Percentiles rank a stretch among this genome's conserved stretches.
These are phyloP conservation scores for Nibea albiflora DNA, from an alignment of 2,113 vertebrate genomes.

Conservation along the genomic window DNA sequence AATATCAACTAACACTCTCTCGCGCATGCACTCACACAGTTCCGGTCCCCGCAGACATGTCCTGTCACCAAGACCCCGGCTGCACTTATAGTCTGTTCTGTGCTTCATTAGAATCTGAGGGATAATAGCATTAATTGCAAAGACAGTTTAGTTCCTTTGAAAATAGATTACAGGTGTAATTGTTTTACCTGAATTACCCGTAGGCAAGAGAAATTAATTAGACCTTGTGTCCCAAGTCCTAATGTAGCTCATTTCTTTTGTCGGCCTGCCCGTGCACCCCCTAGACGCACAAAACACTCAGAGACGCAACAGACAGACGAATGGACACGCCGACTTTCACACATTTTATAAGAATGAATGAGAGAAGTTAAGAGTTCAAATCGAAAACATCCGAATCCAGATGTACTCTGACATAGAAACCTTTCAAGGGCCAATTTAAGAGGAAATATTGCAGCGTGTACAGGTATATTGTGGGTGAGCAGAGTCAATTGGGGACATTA, in stretches of 20 bases:
- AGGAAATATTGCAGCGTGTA: conserved; percentile 8
- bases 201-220: conserved; percentile 81
- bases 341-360: neutral
- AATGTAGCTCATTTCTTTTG: conserved; percentile 68
- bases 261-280: conserved; percentile 14
- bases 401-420: neutral
- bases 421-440: conserved; percentile 36
- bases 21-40: conserved; percentile 2
- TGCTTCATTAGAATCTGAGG: conserved; percentile 73
- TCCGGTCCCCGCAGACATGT: conserved; percentile 64
- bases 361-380: conserved; percentile 29
- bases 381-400: conserved; percentile 24
- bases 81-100: conserved; percentile 55
- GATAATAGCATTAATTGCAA: conserved; percentile 80
- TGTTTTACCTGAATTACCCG: conserved; percentile 81
- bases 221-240: conserved; percentile 75
- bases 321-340: conserved; percentile 15
- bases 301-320: conserved; percentile 13
- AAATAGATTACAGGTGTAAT: conserved; percentile 84
- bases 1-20: conserved; percentile 18
- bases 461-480: conserved; percentile 9
- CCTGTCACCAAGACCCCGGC: conserved; percentile 58
- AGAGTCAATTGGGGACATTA: conserved; percentile 31
- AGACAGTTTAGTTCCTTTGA: conserved; percentile 79
- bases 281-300: conserved; percentile 6